These are phyloP conservation scores for Rhysida immarginata DNA, from an alignment of 1,140 invertebrate genomes.

Conservation along the genomic window DNA sequence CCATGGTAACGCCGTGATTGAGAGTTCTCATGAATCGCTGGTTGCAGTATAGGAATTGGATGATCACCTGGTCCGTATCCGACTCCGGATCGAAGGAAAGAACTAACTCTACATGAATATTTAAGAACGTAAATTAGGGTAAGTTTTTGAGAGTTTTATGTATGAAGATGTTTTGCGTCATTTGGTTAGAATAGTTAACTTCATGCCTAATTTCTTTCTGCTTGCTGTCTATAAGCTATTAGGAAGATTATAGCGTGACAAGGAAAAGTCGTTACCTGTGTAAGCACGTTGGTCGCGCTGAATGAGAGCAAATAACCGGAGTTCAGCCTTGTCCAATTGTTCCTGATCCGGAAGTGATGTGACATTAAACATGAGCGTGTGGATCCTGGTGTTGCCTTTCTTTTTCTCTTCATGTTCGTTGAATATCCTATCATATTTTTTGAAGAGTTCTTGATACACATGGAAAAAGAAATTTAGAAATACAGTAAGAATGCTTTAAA, in stretches of 20 bases:
- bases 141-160: no score
- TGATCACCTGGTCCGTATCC: background rate
- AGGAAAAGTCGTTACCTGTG: background rate
- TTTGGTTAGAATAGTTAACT: no score
- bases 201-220: no score
- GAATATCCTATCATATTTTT: slow-evolving; percentile 1
- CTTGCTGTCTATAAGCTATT: no score
- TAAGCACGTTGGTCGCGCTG: slow-evolving; percentile 1
- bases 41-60: background rate
- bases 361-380: slow-evolving; percentile 7
- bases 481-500: no score
- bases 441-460: no score
- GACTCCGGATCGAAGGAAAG: background rate
- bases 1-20: no score
- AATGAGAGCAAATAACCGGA: slow-evolving; percentile 7
- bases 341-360: background rate
- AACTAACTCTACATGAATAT: background rate
- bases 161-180: no score
- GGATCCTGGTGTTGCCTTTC: background rate
- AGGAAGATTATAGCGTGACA: no score
- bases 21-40: no score
- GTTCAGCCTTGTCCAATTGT: background rate
- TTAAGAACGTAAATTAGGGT: no score
- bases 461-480: no score
- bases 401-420: background rate